Percentiles rank a stretch among this genome's conserved stretches.
phyloP scores from a whole-genome alignment of 2,113 vertebrate genomes.

The Hippolais icterina region DNA sequence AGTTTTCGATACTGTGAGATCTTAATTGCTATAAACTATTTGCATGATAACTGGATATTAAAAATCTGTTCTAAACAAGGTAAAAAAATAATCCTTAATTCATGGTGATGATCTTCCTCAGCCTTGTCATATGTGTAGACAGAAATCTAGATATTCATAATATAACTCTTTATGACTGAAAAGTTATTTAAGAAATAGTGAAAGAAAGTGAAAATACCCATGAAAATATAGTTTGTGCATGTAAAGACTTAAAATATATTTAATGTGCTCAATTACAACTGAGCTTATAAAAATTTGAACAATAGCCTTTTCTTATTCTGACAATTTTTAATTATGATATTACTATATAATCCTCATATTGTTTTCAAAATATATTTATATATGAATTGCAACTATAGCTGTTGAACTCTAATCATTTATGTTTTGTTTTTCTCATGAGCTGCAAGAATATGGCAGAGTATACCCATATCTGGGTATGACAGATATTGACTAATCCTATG shows the following conservation, averaged over 20 bases:
- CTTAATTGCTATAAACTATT: not conserved
- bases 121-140: not conserved
- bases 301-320: not conserved
- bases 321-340: not conserved
- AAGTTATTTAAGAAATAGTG: not conserved
- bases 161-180: not conserved
- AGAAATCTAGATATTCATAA: not conserved
- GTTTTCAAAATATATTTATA: not conserved
- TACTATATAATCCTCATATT: conserved; percentile 13
- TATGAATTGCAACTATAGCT: conserved; percentile 35
- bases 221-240: not conserved
- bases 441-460: not conserved
- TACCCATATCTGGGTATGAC: not conserved
- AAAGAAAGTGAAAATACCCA: not conserved
- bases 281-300: not conserved
- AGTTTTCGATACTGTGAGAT: not conserved
- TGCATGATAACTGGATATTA: not conserved
- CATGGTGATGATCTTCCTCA: not conserved
- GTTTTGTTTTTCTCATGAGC: conserved; percentile 9
- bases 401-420: conserved; percentile 32
- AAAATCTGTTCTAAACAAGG: not conserved
- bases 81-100: not conserved
- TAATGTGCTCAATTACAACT: not conserved
- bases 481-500: conserved; percentile 9
- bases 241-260: not conserved